Base-by-base conservation (phyloP, 2,113 vertebrate genomes). In the Triplophysa dalaica region DNA sequence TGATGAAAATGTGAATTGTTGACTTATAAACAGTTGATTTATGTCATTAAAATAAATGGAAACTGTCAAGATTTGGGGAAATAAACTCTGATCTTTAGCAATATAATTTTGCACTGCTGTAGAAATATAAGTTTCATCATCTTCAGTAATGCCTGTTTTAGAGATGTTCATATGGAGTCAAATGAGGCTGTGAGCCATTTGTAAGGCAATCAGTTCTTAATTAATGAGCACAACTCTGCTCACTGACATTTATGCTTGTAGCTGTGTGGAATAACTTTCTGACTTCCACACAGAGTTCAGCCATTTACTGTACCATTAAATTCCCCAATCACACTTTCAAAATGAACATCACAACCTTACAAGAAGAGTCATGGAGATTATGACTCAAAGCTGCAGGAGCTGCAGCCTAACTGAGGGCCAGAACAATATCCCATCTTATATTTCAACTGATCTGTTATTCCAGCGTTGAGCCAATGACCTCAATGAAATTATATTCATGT, bases 191-290 rank as follows among this genome's bases (percentile, higher is more conserved):
- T 63, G 77, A 85, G 86, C 85, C 85, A 86, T 88, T 83, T 87
- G 83, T 87, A 90, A 89, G 79, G 84, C 87, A 88, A 88, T 91
- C 87, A 89, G 81, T 84, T 81, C 87, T 86, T 90, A 91, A 90
- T 91, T 89, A 91, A 88, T 58, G 68, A 81, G 73, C 70, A 77
- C 85, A 88, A 89, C 87, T 87, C 84, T 88, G 87, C 85, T 88
- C 87, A 77, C 58, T 90, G 89, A 88, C 88, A 89, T 90, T 90
- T 87, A 83, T 86, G 84, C 84, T 87, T 83, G 75, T 80, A 83
- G 82, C 83, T 83, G 85, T 86, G 81, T 75, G 64, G 82, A 80
- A 87, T 65, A 81, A 84, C 41, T 82, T 83, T 83, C 82, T 79
- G 76, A 64, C 70, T 82, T 78, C 68, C 79, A 85, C 79, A 81